Evolutionary conservation across 2,888 invertebrate genomes (phyloP).

Genomic region (Erebia ligea): DNA sequence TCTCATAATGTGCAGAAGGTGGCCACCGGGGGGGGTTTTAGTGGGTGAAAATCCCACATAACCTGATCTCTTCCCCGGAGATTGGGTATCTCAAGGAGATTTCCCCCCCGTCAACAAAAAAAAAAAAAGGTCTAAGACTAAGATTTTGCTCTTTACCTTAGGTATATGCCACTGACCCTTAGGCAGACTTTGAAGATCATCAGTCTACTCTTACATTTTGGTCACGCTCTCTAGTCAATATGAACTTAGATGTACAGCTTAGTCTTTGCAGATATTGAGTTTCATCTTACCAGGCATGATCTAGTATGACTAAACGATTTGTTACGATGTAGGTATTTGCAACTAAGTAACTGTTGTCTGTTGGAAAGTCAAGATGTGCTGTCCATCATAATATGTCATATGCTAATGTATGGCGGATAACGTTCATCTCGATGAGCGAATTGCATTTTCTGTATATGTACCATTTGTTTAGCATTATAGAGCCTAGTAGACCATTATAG

Average conservation of each 20-base stretch:
- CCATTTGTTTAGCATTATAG: neutral
- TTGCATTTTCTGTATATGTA: neutral
- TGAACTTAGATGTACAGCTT: neutral
- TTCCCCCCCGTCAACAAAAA: neutral
- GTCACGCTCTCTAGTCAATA: slow-evolving; percentile 28
- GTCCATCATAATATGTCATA: slow-evolving; percentile 27
- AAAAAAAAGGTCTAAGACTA: neutral
- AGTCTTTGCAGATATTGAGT: slow-evolving; percentile 30
- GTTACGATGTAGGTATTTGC: slow-evolving; percentile 30
- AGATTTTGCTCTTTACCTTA: neutral
- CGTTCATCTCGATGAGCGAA: neutral
- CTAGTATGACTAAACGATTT: slow-evolving; percentile 30
- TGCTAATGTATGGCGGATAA: slow-evolving; percentile 6
- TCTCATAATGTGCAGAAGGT: too few species aligned
- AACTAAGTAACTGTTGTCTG: slow-evolving; percentile 24
- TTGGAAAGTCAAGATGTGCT: slow-evolving; percentile 29
- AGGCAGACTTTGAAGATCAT: neutral
- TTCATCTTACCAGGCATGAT: slow-evolving; percentile 26
- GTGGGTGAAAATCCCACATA: too few species aligned
- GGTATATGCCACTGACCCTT: neutral
- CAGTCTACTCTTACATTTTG: neutral
- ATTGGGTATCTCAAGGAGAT: too few species aligned
- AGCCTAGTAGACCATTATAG: neutral
- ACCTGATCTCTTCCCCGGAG: too few species aligned
- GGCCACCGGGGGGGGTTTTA: too few species aligned